Percentiles rank a stretch among this genome's conserved stretches.
These are phyloP conservation scores for Hypomecis punctinalis DNA, from an alignment of 2,888 invertebrate genomes.

Conservation along the genomic window DNA sequence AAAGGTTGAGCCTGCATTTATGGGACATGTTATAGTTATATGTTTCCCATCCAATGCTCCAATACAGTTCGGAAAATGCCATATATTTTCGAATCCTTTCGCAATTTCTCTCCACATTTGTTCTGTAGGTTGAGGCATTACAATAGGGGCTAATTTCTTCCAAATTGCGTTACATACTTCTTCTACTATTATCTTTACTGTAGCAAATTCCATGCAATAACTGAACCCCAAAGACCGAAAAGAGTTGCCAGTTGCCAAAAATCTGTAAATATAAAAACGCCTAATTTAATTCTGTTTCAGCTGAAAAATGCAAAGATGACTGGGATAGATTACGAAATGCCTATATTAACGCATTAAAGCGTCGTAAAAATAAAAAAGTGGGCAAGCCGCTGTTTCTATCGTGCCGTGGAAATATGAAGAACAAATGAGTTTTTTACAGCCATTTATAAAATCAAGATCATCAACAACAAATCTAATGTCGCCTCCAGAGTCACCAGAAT, in stretches of 20 bases:
- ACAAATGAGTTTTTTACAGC: slow-evolving; percentile 42
- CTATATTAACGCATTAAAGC: slow-evolving; percentile 41
- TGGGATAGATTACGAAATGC: slow-evolving; percentile 42
- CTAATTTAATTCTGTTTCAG: slow-evolving; percentile 39
- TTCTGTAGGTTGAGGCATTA: slow-evolving; percentile 25
- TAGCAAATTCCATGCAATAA: slow-evolving; percentile 47
- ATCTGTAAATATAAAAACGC: slow-evolving; percentile 42
- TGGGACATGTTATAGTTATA: slow-evolving; percentile 30
- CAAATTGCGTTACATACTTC: slow-evolving; percentile 51
- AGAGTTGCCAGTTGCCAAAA: slow-evolving; percentile 45
- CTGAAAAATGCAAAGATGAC: slow-evolving; percentile 38
- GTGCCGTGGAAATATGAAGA: slow-evolving; percentile 46
- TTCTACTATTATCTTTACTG: slow-evolving; percentile 46
- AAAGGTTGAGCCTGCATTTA: slow-evolving; percentile 40
- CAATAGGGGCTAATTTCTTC: slow-evolving; percentile 37
- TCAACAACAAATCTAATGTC: slow-evolving; percentile 31
- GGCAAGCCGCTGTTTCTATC: slow-evolving; percentile 34
- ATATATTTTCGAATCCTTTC: slow-evolving; percentile 22
- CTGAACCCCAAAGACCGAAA: slow-evolving; percentile 47
- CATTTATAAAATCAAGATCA: slow-evolving; percentile 35
- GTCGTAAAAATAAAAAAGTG: slow-evolving; percentile 28
- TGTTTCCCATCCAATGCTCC: slow-evolving; percentile 23
- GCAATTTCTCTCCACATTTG: slow-evolving; percentile 26
- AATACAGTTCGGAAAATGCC: too few species aligned
- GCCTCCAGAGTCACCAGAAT: slow-evolving; percentile 3